These are phyloP conservation scores for Hedychridium roseum DNA, from an alignment of 2,888 invertebrate genomes.

Conservation along the genomic window DNA sequence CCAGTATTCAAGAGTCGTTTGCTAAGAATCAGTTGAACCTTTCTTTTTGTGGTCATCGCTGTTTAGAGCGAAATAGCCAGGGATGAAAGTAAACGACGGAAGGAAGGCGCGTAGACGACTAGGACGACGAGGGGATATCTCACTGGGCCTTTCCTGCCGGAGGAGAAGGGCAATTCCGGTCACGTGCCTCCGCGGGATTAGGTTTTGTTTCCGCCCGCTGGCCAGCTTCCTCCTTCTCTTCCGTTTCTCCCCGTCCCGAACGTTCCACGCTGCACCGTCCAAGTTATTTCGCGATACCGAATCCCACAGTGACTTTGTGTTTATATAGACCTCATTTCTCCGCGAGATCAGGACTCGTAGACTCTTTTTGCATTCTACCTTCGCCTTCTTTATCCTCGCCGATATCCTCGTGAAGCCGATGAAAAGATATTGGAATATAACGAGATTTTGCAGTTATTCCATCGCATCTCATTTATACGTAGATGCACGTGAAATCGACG, in stretches of 20 bases:
- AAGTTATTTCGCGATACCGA: too few species aligned
- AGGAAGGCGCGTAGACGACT: conserved; percentile 7
- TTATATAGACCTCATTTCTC: not conserved
- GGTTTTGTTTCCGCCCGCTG: conserved; percentile 52
- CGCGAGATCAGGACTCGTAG: too few species aligned
- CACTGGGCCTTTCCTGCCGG: conserved; percentile 16
- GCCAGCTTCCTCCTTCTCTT: conserved; percentile 13
- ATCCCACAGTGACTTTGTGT: conserved; percentile 32
- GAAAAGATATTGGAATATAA: too few species aligned
- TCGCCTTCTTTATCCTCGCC: conserved; percentile 14
- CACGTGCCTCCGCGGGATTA: conserved; percentile 58
- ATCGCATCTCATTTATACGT: too few species aligned
- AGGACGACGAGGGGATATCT: conserved; percentile 9
- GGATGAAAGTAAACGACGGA: conserved; percentile 20
- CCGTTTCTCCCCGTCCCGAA: conserved; percentile 23
- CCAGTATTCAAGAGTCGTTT: too few species aligned
- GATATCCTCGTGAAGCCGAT: too few species aligned
- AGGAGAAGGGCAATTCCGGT: conserved; percentile 48
- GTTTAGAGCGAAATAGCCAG: conserved; percentile 13
- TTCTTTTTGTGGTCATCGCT: too few species aligned
- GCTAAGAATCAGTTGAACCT: too few species aligned
- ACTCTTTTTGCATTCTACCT: conserved; percentile 9
- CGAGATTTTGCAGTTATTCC: too few species aligned
- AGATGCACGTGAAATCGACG: too few species aligned
- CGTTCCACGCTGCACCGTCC: conserved; percentile 36